Percentiles rank a stretch among this genome's conserved stretches.
phyloP scores from a whole-genome alignment of 2,797 vertebrate species.

The Poliocrania exsul region DNA sequence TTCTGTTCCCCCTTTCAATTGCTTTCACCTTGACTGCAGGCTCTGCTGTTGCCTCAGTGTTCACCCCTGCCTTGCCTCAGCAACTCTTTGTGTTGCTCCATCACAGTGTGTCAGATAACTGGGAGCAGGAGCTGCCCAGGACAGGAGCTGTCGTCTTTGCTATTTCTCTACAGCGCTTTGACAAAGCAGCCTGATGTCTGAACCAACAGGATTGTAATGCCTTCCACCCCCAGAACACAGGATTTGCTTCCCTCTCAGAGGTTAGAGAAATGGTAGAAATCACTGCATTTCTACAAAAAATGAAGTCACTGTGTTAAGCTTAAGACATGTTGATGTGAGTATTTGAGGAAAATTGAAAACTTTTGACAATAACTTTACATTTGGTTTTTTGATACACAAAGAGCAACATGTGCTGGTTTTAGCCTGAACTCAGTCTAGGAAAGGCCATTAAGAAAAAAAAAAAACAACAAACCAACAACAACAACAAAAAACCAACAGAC shows the following conservation, averaged over 20 bases:
- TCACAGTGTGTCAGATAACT: background rate
- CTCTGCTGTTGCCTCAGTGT: background rate
- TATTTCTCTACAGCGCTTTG: background rate
- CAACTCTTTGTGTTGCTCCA: background rate
- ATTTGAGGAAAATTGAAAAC: background rate
- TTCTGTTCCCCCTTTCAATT: background rate
- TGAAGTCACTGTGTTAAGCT: background rate
- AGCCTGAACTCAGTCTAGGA: background rate
- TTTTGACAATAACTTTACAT: background rate
- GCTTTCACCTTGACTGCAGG: background rate
- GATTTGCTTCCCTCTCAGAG: background rate
- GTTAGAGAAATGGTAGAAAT: background rate
- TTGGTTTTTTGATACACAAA: background rate
- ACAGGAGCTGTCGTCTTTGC: background rate
- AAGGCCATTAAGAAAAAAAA: background rate
- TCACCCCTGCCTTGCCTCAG: background rate
- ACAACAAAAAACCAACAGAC: background rate
- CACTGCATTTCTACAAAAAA: background rate
- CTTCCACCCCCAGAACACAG: background rate
- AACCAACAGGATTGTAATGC: conserved; percentile 12
- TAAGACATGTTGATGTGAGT: background rate
- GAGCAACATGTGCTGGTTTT: background rate
- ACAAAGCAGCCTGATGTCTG: conserved; percentile 1
- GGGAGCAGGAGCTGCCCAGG: background rate
- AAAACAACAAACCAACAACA: background rate